A percentile compares a stretch with the other conserved stretches of the same genome.
These are phyloP conservation scores for Caretta caretta DNA, from an alignment of 2,113 vertebrate species.

Conservation along the genomic window DNA sequence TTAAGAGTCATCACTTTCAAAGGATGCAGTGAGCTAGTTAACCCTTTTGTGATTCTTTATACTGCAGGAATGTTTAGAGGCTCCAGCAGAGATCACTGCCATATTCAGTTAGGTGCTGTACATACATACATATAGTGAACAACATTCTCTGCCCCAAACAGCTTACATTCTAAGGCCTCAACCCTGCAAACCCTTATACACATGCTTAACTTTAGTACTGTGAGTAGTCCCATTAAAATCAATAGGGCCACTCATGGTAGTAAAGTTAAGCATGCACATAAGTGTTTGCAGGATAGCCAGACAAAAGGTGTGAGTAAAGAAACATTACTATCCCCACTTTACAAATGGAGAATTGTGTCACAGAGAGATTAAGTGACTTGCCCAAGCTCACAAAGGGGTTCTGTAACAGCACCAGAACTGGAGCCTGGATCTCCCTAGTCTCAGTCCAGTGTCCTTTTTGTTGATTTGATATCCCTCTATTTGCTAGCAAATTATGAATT, in stretches of 20 bases:
- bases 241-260: conserved; percentile 14
- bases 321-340: not conserved
- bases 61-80: not conserved
- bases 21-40: not conserved
- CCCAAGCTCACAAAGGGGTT: not conserved
- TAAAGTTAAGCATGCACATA: not conserved
- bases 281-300: not conserved
- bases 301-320: not conserved
- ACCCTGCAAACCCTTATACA: not conserved
- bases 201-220: not conserved
- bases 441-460: not conserved
- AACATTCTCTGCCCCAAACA: not conserved
- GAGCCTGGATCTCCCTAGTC: not conserved
- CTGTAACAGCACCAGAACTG: not conserved
- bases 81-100: not conserved
- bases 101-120: not conserved
- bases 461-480: not conserved
- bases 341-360: not conserved
- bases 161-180: not conserved
- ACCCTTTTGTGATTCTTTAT: not conserved
- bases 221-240: not conserved
- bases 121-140: not conserved
- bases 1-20: not conserved
- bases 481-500: not conserved
- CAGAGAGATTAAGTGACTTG: not conserved